Conservation (phyloP, 2,797 vertebrate genomes). For the Spondyliosoma cantharus region DNA sequence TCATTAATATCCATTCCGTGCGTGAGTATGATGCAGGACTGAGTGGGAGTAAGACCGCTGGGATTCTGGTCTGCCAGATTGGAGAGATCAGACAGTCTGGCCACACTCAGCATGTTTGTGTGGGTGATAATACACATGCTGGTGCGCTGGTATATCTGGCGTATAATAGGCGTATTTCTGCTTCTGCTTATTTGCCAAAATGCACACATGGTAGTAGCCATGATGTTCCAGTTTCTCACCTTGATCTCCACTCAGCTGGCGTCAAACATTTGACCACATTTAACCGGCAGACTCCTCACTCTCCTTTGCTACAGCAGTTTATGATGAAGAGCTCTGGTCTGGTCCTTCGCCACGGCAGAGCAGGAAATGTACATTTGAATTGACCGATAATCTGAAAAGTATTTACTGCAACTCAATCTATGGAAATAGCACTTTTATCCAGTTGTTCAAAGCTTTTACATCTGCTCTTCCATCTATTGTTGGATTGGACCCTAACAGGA, state of each 20-base stretch:
- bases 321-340: conserved; percentile 23
- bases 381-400: conserved; percentile 1
- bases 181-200: conserved; percentile 33
- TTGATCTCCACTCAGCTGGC: conserved; percentile 39
- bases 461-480: conserved; percentile 6
- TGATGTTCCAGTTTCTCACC: conserved; percentile 41
- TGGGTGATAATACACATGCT: conserved; percentile 7
- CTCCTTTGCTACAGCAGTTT: not conserved
- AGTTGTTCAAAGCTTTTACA: conserved; percentile 5
- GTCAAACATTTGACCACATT: conserved; percentile 17
- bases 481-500: not conserved
- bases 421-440: conserved; percentile 9
- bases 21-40: conserved; percentile 45
- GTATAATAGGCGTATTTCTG: conserved; percentile 11
- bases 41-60: conserved; percentile 30
- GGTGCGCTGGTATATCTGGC: conserved; percentile 10
- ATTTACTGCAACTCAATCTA: conserved; percentile 6
- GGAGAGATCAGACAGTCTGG: conserved; percentile 37
- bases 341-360: not conserved
- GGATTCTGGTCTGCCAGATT: conserved; percentile 48
- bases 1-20: conserved; percentile 62
- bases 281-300: conserved; percentile 26
- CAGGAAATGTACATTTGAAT: conserved; percentile 18
- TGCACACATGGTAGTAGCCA: not conserved
- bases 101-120: conserved; percentile 25